Percentiles rank a stretch among this genome's conserved stretches.
These are phyloP conservation scores for Sarcophaga rosellei DNA, from an alignment of 2,888 invertebrate genomes.

Conservation along the genomic window DNA sequence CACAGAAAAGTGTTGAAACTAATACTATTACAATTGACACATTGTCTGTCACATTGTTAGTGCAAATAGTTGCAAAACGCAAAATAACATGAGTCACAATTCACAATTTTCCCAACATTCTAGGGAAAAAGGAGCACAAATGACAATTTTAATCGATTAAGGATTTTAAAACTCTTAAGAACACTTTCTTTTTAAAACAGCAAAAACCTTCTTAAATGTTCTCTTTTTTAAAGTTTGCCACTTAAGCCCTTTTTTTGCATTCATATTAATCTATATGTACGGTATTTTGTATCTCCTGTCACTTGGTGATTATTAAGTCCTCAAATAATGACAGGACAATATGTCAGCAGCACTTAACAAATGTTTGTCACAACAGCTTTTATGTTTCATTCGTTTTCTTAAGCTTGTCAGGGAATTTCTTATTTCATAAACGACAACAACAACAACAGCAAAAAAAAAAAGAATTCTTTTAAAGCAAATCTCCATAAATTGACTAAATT, in stretches of 20 bases:
- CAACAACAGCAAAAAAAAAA: too few species aligned
- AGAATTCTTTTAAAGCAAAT: too few species aligned
- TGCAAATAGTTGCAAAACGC: neutral
- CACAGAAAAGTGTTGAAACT: conserved; percentile 3
- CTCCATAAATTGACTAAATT: too few species aligned
- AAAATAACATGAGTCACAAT: neutral
- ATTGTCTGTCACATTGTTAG: conserved; percentile 16
- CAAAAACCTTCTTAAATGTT: too few species aligned
- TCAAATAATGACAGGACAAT: conserved; percentile 36
- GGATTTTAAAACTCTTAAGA: too few species aligned
- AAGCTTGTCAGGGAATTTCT: conserved; percentile 11
- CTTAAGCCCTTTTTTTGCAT: neutral
- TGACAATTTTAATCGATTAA: too few species aligned
- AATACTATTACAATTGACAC: conserved; percentile 37
- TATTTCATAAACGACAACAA: neutral
- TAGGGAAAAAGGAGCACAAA: too few species aligned
- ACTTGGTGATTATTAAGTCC: neutral
- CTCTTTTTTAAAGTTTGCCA: too few species aligned
- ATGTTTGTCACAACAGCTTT: neutral
- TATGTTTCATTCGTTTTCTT: neutral
- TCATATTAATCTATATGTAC: neutral
- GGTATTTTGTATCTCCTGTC: neutral
- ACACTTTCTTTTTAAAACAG: too few species aligned
- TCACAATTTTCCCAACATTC: neutral
- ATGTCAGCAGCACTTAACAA: conserved; percentile 44